Evolutionary conservation across 2,113 vertebrate genomes (phyloP), one percentile per base, ranked within the genome.

Genomic region (Myxocyprinus asiaticus): DNA sequence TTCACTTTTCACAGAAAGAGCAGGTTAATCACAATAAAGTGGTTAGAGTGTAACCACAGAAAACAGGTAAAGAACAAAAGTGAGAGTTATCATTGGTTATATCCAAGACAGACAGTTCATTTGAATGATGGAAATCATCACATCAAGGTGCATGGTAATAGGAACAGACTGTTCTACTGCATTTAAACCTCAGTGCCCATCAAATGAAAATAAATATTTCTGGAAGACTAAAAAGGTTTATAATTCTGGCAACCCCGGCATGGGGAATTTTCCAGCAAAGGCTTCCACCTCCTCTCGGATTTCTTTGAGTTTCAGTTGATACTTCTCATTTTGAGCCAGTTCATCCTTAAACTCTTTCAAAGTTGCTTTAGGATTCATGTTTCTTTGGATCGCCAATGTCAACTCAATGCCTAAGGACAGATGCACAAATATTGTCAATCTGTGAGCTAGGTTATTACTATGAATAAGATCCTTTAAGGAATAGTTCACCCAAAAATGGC

Each of bases 291-390:
- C 95, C 4, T 90, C 87, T 81, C 82, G 90, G 69, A 99, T 88
- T 4, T 90, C 87, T 0, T 76, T 87, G 3, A 95, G 72, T 0
- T 90, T 91, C 45, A 11, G 70, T 76, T 43, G 90, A 87, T 95
- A 93, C 76, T 92, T 94, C 22, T 92, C 93, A 0, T 91, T 94
- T 0, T 91, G 86, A 2, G 85, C 68, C 75, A 99, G 80, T 0
- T 93, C 93, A 80, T 96, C 95, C 83, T 94, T 91, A 85, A 97
- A 99, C 75, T 98, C 95, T 85, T 95, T 96, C 85, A 99, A 87
- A 0, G 93, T 92, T 61, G 96, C 95, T 70, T 92, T 97, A 33
- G 89, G 87, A 17, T 86, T 90, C 84, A 95, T 84, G 61, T 93
- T 93, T 0, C 82, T 91, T 90, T 99, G 97, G 77, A 99, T 92